phyloP scores from a whole-genome alignment of 2,113 vertebrate species.

The Lontra canadensis region DNA sequence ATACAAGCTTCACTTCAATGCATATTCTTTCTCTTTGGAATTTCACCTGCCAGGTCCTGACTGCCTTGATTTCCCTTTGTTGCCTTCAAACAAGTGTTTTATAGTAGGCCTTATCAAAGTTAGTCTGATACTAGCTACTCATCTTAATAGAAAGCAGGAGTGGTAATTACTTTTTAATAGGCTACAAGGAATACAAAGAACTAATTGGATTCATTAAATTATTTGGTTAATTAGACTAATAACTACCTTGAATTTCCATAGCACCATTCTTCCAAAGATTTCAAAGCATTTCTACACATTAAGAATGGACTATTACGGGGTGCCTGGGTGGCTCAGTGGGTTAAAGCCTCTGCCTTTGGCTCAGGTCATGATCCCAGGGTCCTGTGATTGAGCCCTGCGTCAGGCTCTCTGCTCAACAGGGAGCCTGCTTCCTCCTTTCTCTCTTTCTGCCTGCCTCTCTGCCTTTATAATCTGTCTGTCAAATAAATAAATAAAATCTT shows the following conservation, averaged over 20 bases:
- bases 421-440: no score
- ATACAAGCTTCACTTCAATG: neutral
- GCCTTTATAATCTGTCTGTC: no score
- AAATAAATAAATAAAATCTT: no score
- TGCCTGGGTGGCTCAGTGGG: no score
- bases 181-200: constrained; percentile 65
- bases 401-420: no score
- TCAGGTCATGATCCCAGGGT: no score
- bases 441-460: no score
- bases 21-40: neutral
- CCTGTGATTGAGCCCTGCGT: no score
- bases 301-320: neutral
- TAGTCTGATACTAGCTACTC: constrained; percentile 46
- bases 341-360: no score
- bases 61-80: constrained; percentile 30
- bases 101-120: neutral
- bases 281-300: constrained; percentile 7
- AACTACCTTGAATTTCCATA: constrained; percentile 66
- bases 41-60: neutral
- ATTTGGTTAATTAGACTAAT: constrained; percentile 74
- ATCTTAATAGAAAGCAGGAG: constrained; percentile 48
- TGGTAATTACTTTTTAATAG: constrained; percentile 73
- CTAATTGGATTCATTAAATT: constrained; percentile 73
- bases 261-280: constrained; percentile 42
- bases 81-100: constrained; percentile 11